phyloP scores from a whole-genome alignment of 2,797 vertebrate species.

The Mormyrus proboscirostris region DNA sequence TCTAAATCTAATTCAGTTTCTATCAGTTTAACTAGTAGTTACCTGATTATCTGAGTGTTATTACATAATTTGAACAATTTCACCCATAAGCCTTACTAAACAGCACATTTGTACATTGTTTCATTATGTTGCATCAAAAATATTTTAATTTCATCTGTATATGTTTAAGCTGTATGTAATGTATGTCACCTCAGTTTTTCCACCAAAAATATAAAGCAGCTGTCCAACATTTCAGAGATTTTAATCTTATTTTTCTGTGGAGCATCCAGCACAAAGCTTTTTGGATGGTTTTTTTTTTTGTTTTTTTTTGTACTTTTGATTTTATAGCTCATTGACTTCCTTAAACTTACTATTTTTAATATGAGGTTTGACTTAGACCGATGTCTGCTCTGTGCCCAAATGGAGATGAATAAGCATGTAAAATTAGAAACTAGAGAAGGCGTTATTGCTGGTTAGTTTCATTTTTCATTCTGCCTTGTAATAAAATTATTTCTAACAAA shows the following conservation, averaged over 20 bases:
- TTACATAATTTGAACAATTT: not conserved
- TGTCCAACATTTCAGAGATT: not conserved
- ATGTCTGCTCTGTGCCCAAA: not conserved
- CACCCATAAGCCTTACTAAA: conserved; percentile 23
- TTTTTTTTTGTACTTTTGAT: not conserved
- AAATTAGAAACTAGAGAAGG: not conserved
- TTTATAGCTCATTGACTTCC: not conserved
- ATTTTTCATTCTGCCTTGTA: not conserved
- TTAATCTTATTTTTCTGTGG: not conserved
- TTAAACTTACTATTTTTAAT: not conserved
- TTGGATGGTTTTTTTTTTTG: not conserved
- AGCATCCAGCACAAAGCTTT: not conserved
- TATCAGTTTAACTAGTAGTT: not conserved
- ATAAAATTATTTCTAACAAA: not conserved
- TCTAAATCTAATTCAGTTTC: not conserved
- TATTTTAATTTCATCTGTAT: not conserved
- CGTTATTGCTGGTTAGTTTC: not conserved
- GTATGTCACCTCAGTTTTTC: not conserved
- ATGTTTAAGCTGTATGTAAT: not conserved
- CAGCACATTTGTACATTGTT: not conserved
- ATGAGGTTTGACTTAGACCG: not conserved
- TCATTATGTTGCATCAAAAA: not conserved
- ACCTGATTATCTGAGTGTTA: not conserved
- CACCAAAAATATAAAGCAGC: not conserved
- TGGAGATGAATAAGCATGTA: not conserved